phyloP scores from a whole-genome alignment of 2,797 vertebrate species.

The Channallabes apus region DNA sequence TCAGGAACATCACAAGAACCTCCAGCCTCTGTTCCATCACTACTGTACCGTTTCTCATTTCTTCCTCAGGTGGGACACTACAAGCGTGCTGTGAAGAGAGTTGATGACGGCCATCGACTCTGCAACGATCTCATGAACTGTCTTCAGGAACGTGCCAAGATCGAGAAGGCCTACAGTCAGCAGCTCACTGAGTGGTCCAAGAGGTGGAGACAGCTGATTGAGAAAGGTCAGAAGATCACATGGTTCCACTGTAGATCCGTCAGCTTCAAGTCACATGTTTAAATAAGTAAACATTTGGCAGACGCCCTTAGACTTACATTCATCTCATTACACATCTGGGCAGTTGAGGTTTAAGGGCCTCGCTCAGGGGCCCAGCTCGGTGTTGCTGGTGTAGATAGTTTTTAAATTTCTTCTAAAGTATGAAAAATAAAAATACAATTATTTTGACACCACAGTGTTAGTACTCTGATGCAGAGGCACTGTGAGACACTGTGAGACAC shows the following conservation, averaged over 20 bases:
- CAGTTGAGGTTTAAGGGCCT: too few relatives aligned
- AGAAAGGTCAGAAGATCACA: conserved; percentile 80
- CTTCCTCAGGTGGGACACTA: conserved; percentile 89
- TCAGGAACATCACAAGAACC: background rate
- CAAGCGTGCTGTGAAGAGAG: conserved; percentile 92
- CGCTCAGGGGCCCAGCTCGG: too few relatives aligned
- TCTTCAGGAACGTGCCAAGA: conserved; percentile 94
- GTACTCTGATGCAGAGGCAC: too few relatives aligned
- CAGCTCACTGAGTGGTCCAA: conserved; percentile 98
- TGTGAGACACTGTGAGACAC: too few relatives aligned
- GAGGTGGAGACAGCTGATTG: conserved; percentile 93
- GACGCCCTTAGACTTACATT: too few relatives aligned
- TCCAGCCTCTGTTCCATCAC: background rate
- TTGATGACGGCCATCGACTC: conserved; percentile 92
- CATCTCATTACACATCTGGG: too few relatives aligned
- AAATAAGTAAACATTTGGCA: background rate
- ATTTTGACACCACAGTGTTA: too few relatives aligned
- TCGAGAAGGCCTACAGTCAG: conserved; percentile 92
- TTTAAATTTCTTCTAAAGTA: too few relatives aligned
- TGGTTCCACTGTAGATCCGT: background rate
- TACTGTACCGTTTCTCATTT: conserved; percentile 34
- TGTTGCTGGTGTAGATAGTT: too few relatives aligned
- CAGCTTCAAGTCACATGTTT: background rate
- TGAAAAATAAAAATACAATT: too few relatives aligned
- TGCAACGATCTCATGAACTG: conserved; percentile 98